Conservation (phyloP, 2,797 vertebrate genomes). For the Myotis planiceps region DNA sequence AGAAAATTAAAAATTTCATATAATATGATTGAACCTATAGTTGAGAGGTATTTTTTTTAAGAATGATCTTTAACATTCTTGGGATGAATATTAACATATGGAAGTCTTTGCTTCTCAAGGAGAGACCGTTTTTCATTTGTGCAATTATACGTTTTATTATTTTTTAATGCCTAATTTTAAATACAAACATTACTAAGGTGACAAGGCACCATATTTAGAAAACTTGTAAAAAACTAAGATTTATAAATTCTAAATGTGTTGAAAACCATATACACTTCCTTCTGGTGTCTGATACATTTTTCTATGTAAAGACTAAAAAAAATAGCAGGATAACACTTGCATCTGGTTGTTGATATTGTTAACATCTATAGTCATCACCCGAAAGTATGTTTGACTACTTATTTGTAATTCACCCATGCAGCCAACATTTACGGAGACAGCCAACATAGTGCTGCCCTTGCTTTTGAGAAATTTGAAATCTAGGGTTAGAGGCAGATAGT, state of each 20-base stretch:
- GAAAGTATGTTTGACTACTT: background rate
- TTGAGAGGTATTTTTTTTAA: conserved; percentile 44
- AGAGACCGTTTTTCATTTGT: conserved; percentile 8
- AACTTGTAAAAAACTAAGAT: background rate
- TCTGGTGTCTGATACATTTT: background rate
- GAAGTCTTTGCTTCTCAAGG: background rate
- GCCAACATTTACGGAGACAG: background rate
- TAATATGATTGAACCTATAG: conserved; percentile 44
- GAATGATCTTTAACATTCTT: conserved; percentile 27
- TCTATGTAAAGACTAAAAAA: background rate
- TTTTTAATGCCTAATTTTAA: conserved; percentile 34
- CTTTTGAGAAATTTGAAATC: conserved; percentile 21
- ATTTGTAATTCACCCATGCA: background rate
- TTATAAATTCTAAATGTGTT: conserved; percentile 15
- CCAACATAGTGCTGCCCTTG: background rate
- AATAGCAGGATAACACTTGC: background rate
- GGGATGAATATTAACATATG: conserved; percentile 20
- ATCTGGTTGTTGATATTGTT: background rate
- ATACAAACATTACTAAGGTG: conserved; percentile 10
- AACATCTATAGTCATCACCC: background rate
- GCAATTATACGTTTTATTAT: background rate
- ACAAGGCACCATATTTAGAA: background rate
- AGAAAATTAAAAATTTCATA: conserved; percentile 47
- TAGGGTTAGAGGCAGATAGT: background rate
- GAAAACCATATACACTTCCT: background rate